Evolutionary conservation across 2,113 vertebrate genomes (phyloP).

Genomic region (Onychostoma macrolepis): DNA sequence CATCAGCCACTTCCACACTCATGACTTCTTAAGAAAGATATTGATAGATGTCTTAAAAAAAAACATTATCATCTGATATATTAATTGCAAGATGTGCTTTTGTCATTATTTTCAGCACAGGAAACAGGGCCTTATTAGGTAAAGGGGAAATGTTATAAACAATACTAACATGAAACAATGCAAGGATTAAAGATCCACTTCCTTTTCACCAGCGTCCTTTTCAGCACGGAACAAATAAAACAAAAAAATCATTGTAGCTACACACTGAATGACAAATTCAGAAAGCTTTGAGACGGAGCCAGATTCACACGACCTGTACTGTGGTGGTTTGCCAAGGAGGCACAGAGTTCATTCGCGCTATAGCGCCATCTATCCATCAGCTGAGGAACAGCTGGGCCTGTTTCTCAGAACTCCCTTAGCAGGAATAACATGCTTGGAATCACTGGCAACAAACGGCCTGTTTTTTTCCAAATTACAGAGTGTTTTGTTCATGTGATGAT

Average conservation of each 20-base stretch:
- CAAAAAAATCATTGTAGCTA: constrained; percentile 38
- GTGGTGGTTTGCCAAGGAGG: constrained; percentile 29
- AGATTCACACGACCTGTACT: constrained; percentile 52
- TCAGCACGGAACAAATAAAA: constrained; percentile 40
- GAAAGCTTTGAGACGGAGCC: constrained; percentile 46
- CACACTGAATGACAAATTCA: constrained; percentile 46
- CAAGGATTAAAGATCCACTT: constrained; percentile 45
- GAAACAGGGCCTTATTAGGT: constrained; percentile 25
- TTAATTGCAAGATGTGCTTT: not conserved
- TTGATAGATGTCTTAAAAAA: not conserved
- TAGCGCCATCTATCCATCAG: not conserved
- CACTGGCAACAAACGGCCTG: not conserved
- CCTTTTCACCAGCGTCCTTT: constrained; percentile 48
- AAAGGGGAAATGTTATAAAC: constrained; percentile 33
- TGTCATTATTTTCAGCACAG: not conserved
- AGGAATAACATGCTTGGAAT: constrained; percentile 26
- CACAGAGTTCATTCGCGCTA: constrained; percentile 12
- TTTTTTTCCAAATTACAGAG: constrained; percentile 15
- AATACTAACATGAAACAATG: constrained; percentile 42
- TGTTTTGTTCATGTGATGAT: constrained; percentile 10
- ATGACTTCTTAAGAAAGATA: not conserved
- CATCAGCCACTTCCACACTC: not conserved
- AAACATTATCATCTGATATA: not conserved
- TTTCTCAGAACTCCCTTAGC: constrained; percentile 25
- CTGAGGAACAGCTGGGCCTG: not conserved